Percentiles rank a stretch among this genome's conserved stretches.
These are phyloP conservation scores for Pteruthius melanotis DNA, from an alignment of 2,113 vertebrate genomes.

Conservation along the genomic window DNA sequence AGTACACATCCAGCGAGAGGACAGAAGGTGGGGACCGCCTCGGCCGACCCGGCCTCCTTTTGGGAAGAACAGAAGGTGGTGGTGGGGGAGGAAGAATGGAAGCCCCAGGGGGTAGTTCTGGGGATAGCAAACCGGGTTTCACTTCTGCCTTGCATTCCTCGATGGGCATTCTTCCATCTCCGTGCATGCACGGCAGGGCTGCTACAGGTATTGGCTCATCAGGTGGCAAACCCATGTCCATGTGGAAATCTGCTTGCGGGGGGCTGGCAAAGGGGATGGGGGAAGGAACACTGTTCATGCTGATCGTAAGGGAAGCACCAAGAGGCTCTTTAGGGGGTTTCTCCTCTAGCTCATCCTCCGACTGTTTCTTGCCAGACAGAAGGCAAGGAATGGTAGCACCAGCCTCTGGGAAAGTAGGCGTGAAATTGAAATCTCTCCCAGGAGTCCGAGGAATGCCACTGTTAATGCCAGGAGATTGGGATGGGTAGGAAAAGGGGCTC, in stretches of 20 bases:
- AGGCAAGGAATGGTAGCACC: constrained; percentile 75
- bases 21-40: constrained; percentile 71
- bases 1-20: constrained; percentile 71
- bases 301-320: constrained; percentile 61
- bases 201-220: constrained; percentile 55
- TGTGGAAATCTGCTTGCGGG: constrained; percentile 56
- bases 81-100: constrained; percentile 73
- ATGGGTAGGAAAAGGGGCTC: constrained; percentile 94
- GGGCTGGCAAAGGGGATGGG: constrained; percentile 68
- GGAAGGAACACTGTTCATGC: constrained; percentile 71
- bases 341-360: constrained; percentile 83
- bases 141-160: constrained; percentile 57
- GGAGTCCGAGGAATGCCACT: constrained; percentile 93
- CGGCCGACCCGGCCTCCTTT: constrained; percentile 85
- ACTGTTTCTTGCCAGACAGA: constrained; percentile 77
- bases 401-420: constrained; percentile 89
- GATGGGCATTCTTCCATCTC: constrained; percentile 53
- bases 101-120: constrained; percentile 58
- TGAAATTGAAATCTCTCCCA: constrained; percentile 92
- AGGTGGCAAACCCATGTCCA: constrained; percentile 49
- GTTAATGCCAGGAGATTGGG: constrained; percentile 88
- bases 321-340: constrained; percentile 83
- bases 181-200: constrained; percentile 55
- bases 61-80: constrained; percentile 71
- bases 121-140: constrained; percentile 60